Evolutionary conservation across 2,797 vertebrate species (phyloP).

Genomic region (Rhyacichthys aspro): DNA sequence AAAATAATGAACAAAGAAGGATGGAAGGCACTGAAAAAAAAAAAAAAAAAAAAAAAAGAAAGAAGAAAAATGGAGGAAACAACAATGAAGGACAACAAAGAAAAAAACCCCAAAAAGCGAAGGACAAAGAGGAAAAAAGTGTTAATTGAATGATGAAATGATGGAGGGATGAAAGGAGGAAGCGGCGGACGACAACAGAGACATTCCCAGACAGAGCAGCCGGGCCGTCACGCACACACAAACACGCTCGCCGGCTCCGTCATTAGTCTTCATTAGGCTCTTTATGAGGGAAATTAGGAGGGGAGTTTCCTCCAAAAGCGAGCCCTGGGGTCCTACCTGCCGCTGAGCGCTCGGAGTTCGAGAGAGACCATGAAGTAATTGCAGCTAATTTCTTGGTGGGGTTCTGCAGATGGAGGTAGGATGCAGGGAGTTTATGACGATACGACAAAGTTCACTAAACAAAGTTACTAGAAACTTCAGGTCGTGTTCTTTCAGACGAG

Average conservation of each 20-base stretch:
- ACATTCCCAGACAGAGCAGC: constrained; percentile 10
- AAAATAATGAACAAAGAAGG: no score
- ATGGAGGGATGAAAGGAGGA: constrained; percentile 7
- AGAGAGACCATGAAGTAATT: neutral
- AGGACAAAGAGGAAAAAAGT: neutral
- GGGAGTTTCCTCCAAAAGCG: neutral
- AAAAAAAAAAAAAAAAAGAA: no score
- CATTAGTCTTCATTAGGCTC: constrained; percentile 9
- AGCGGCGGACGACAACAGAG: constrained; percentile 6
- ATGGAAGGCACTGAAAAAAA: no score
- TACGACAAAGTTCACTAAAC: no score
- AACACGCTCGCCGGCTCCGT: constrained; percentile 4
- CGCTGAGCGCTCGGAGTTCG: neutral
- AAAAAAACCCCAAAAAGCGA: neutral
- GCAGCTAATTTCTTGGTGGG: neutral
- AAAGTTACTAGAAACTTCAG: neutral
- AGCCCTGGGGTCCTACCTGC: constrained; percentile 1
- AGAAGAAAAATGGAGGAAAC: neutral
- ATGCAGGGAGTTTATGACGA: no score
- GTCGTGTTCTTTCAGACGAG: no score
- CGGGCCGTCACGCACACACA: constrained; percentile 10
- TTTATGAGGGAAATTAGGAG: constrained; percentile 3
- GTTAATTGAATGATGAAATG: constrained; percentile 5
- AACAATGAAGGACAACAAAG: neutral
- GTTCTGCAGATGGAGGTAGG: neutral